Evolutionary conservation across 2,113 vertebrate species (phyloP), one percentile per base, ranked within the genome.

Genomic region (Aldabrachelys gigantea): DNA sequence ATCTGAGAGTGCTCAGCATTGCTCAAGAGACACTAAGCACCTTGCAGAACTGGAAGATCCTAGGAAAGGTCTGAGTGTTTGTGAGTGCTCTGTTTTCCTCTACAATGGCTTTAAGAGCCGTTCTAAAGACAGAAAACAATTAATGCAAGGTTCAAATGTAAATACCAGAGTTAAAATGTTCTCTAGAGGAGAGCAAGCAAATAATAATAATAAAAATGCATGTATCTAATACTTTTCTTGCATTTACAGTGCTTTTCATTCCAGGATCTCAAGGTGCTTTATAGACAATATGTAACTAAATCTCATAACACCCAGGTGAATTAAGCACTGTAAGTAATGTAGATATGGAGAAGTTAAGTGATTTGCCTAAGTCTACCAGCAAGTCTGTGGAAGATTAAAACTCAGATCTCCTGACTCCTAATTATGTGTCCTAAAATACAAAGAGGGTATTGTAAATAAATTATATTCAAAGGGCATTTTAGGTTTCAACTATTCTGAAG

Each of bases 121-220:
- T 94, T 94, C 13, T 82, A 89, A 93, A 89, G 90, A 91, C 87
- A 91, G 91, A 89, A 89, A 95, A 83, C 85, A 96, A 94, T 92
- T 92, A 88, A 91, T 92, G 79, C 50, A 44, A 81, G 93, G 95
- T 96, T 97, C 95, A 97, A 96, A 97, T 94, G 92, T 95, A 97
- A 95, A 96, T 96, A 89, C 94, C 89, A 96, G 96, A 97, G 95
- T 97, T 94, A 88, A 84, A 89, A 75, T 91, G 29, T 76, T 95
- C 89, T 95, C 80, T 93, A 88, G 85, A 93, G 87, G 35, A 92
- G 38, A 86, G 82, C 91, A 96, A 96, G 93, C 94, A 96, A 95
- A 94, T 95, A 97, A 94, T 83, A 91, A 56, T 88, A 94, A 92
- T 93, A 95, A 87, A 85, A 50, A 82, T 88, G 59, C 54, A 88